Percentiles rank a stretch among this genome's conserved stretches.
These are phyloP conservation scores for Phenacoccus solenopsis DNA, from an alignment of 1,140 invertebrate genomes.

Conservation along the genomic window DNA sequence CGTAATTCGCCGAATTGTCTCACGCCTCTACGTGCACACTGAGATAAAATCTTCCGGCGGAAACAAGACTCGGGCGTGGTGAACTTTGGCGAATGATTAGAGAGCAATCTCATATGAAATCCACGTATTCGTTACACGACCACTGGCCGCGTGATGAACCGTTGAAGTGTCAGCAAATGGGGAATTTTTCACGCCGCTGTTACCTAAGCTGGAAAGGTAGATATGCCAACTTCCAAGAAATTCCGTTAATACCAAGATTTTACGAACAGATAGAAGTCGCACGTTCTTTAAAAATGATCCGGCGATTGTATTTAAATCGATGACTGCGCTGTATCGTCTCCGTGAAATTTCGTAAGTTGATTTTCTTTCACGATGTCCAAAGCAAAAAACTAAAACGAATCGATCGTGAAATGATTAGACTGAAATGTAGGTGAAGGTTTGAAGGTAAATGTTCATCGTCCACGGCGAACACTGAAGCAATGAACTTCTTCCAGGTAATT, in stretches of 20 bases:
- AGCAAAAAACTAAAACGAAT: neutral
- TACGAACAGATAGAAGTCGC: neutral
- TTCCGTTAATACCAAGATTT: neutral
- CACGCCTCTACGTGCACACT: too few relatives aligned
- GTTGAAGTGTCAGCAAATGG: neutral
- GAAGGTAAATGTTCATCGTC: neutral
- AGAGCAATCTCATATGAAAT: too few relatives aligned
- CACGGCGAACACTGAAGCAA: too few relatives aligned
- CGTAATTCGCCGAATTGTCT: neutral
- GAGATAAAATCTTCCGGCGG: neutral
- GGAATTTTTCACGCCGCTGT: neutral
- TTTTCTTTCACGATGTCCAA: neutral
- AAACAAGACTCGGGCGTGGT: neutral
- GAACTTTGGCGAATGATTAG: too few relatives aligned
- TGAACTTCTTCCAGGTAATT: constrained; percentile 1
- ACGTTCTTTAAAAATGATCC: neutral
- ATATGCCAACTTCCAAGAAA: neutral
- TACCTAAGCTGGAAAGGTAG: too few relatives aligned
- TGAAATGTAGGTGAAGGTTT: neutral
- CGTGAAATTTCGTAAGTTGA: neutral
- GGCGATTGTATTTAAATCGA: neutral
- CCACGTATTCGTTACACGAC: too few relatives aligned
- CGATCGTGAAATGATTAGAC: neutral
- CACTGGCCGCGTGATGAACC: too few relatives aligned
- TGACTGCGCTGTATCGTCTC: neutral